phyloP scores from a whole-genome alignment of 2,797 vertebrate genomes.

The Lepus townsendii region DNA sequence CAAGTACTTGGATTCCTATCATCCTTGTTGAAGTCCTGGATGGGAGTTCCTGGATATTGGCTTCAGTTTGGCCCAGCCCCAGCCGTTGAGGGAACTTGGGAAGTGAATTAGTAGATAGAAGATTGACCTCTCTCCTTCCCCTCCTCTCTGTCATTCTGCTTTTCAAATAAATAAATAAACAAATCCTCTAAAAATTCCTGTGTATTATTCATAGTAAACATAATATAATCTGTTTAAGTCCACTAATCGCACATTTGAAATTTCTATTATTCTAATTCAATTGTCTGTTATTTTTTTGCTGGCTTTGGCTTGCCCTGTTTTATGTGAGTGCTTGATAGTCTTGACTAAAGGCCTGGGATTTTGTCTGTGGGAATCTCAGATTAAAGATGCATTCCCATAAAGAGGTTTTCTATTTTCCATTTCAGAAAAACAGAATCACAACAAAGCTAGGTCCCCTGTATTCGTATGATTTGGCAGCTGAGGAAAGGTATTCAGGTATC shows the following conservation, averaged over 20 bases:
- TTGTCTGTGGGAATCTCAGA: background rate
- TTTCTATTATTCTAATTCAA: background rate
- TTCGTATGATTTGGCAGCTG: background rate
- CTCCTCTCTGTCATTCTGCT: too few relatives aligned
- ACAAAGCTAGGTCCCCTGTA: background rate
- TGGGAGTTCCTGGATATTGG: too few relatives aligned
- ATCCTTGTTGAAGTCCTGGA: too few relatives aligned
- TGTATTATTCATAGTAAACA: background rate
- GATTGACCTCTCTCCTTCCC: too few relatives aligned
- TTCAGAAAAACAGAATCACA: background rate
- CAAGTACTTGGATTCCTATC: too few relatives aligned
- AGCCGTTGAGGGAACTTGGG: too few relatives aligned
- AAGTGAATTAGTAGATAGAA: too few relatives aligned
- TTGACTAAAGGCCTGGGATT: background rate
- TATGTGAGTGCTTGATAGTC: background rate
- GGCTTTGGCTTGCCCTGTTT: background rate
- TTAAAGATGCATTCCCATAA: background rate
- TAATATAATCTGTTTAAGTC: background rate
- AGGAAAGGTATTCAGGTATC: background rate
- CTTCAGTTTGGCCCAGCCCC: too few relatives aligned
- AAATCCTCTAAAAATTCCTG: background rate
- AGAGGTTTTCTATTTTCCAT: background rate
- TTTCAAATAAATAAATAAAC: too few relatives aligned
- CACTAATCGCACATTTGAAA: background rate
- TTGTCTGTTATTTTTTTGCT: background rate